Percentiles rank a stretch among this genome's conserved stretches.
Conservation (phyloP, 2,888 invertebrate species). For the Pinctada fucata region DNA sequence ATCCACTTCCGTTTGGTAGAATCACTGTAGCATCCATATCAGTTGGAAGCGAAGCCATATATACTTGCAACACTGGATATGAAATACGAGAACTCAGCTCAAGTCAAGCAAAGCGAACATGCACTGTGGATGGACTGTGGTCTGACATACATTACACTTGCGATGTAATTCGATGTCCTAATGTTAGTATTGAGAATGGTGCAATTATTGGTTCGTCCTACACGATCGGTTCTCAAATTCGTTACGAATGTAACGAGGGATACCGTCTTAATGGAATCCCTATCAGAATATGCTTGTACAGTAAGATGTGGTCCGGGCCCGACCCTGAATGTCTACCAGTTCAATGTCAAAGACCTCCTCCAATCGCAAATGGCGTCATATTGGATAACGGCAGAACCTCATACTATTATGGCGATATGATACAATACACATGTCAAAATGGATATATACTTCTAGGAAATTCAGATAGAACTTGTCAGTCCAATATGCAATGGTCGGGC, state of each 20-base stretch:
- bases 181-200: conserved; percentile 58
- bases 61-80: conserved; percentile 61
- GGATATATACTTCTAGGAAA: conserved; percentile 54
- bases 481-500: conserved; percentile 56
- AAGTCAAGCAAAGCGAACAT: conserved; percentile 61
- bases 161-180: conserved; percentile 56
- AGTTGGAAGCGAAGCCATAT: conserved; percentile 45
- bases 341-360: conserved; percentile 48
- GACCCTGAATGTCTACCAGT: conserved; percentile 56
- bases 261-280: conserved; percentile 55
- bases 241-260: conserved; percentile 61
- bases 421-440: conserved; percentile 59
- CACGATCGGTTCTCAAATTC: conserved; percentile 45
- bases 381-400: conserved; percentile 25
- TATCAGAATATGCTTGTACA: conserved; percentile 56
- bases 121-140: conserved; percentile 69
- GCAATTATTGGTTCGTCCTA: conserved; percentile 31
- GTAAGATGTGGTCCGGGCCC: conserved; percentile 58
- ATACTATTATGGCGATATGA: conserved; percentile 49
- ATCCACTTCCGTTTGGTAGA: conserved; percentile 40
- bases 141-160: conserved; percentile 67
- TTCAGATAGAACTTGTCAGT: conserved; percentile 57
- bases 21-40: conserved; percentile 26
- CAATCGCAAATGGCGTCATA: conserved; percentile 45
- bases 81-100: conserved; percentile 51